Percentiles rank a stretch among this genome's conserved stretches.
Conservation (phyloP, 1,140 invertebrate species). For the Sitophilus oryzae region DNA sequence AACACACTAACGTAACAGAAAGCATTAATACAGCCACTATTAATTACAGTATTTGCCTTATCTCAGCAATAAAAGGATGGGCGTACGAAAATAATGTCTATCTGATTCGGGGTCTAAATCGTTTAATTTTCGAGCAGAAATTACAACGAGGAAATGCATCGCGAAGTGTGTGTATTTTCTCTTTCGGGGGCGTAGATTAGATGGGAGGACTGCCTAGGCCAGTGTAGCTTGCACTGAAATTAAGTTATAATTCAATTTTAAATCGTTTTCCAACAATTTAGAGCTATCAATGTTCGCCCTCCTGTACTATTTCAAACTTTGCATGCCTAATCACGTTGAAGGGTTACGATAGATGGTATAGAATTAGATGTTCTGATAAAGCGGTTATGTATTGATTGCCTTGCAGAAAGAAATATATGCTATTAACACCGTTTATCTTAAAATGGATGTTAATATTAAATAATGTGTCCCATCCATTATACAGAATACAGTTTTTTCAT, state of each 20-base stretch:
- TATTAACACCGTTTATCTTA: no score
- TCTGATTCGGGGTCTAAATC: conserved; percentile 14
- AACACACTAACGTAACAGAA: neutral
- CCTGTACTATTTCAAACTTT: neutral
- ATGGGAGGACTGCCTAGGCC: neutral
- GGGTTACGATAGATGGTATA: no score
- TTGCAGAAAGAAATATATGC: no score
- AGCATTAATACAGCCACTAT: conserved; percentile 20
- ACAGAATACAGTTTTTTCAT: no score
- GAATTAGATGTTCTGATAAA: no score
- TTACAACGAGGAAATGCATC: neutral
- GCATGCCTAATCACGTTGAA: neutral
- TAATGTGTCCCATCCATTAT: no score
- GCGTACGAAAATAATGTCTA: conserved; percentile 19
- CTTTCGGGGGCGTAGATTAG: neutral
- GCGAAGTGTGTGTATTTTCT: neutral
- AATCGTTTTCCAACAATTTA: neutral
- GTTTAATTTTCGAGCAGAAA: neutral
- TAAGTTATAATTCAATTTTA: neutral
- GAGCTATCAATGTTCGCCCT: neutral
- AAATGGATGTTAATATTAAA: no score
- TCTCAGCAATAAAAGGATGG: conserved; percentile 18
- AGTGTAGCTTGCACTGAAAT: neutral
- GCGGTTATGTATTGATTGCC: no score
- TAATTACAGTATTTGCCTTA: conserved; percentile 24